Evolutionary conservation across 1,140 invertebrate genomes (phyloP).

Genomic region (Anastrepha obliqua): DNA sequence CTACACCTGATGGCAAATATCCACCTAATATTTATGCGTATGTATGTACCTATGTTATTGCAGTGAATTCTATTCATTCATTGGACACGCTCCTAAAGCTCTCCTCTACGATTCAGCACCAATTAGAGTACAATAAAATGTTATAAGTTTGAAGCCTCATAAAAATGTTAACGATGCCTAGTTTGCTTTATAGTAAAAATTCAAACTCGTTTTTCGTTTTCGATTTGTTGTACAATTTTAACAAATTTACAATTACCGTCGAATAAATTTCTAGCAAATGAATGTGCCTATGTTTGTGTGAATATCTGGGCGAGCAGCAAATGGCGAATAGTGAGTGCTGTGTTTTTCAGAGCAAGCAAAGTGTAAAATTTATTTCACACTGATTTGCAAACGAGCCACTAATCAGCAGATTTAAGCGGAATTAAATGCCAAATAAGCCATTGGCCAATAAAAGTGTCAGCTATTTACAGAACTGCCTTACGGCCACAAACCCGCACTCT

Average conservation of each 20-base stretch:
- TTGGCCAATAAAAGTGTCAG: conserved; percentile 54
- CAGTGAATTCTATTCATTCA: neutral
- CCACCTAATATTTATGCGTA: too few relatives aligned
- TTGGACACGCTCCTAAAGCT: neutral
- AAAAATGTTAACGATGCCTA: conserved; percentile 29
- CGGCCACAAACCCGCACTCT: conserved; percentile 12
- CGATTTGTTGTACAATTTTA: conserved; percentile 1
- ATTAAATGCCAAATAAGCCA: conserved; percentile 50
- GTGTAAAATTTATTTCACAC: conserved; percentile 52
- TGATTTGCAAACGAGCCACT: conserved; percentile 54
- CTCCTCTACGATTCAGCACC: neutral
- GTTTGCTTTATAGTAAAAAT: neutral
- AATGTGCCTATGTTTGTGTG: neutral
- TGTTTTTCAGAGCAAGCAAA: neutral
- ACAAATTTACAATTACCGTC: conserved; percentile 23
- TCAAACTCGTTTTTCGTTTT: neutral
- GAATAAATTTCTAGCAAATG: conserved; percentile 26
- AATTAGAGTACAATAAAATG: conserved; percentile 28
- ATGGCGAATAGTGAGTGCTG: neutral
- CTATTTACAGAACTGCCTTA: neutral
- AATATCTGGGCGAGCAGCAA: neutral
- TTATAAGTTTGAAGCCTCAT: conserved; percentile 21
- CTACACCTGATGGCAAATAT: too few relatives aligned
- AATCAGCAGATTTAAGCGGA: conserved; percentile 51
- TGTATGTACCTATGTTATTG: too few relatives aligned